Evolutionary conservation across 2,888 invertebrate genomes (phyloP), one percentile per base, ranked within the genome.

Genomic region (Kryphioiulus occultus): DNA sequence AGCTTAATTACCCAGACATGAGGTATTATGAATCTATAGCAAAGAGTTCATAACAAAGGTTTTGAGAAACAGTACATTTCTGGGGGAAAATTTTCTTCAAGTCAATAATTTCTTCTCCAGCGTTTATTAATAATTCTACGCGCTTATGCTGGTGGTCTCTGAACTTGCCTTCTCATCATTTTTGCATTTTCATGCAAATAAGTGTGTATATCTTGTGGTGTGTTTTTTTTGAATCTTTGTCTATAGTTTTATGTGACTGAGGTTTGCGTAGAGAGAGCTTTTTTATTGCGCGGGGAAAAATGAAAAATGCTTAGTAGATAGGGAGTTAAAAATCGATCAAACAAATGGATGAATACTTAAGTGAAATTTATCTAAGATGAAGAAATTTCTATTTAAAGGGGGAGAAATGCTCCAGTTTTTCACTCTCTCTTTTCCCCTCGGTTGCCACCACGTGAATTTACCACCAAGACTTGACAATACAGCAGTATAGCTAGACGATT

Each of bases 241-340:
- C 78, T 78, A 30, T 78, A 78, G 78, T 78, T 78, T 78, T 78
- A 78, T 78, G 78, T 30, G 78, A 78, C 78, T 78, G 78, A 78
- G 78, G 78, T 78, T 78, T 78, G 78, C 78, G 78, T 26, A 30
- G 78, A 78, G 78, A 78, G 78, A 78, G 78, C 78, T 78, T 78
- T 53, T 78, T 78, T 78, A 78, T 78, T 78, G 78, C 78, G 26
- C 26, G 15, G 78, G 78, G 78, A 78, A 78, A 78, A 78, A 78
- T 78, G 78, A 78, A 30, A 78, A 78, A 78, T 78, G 78, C 78
- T 78, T 78, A 78, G 78, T 78, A 78, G 78, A 78, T 78, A 78
- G 78, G 78, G 78, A 78, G 78, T 78, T 78, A 78, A 78, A 78
- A 78, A 78, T 78, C 78, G 78, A 78, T 78, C 78, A 78, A 78